Evolutionary conservation across 2,888 invertebrate genomes (phyloP).

Genomic region (Apotomis capreana): DNA sequence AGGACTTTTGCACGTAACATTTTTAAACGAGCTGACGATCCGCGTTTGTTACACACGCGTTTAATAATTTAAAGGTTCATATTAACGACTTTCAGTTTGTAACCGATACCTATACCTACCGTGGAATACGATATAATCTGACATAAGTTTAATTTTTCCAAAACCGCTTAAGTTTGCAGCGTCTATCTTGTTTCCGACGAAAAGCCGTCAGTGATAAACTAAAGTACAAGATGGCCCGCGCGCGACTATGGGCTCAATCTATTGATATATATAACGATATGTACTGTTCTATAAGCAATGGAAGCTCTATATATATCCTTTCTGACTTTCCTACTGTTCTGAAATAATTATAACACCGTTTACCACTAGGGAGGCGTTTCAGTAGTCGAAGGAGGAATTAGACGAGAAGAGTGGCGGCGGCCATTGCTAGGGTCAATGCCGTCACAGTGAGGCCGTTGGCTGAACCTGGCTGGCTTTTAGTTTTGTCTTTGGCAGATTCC

Average conservation of each 20-base stretch:
- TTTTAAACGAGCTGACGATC: too few relatives aligned
- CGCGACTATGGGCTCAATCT: constrained; percentile 14
- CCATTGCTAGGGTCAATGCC: constrained; percentile 48
- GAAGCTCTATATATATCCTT: constrained; percentile 18
- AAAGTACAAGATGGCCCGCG: background rate
- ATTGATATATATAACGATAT: constrained; percentile 34
- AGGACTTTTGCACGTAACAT: too few relatives aligned
- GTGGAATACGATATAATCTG: too few relatives aligned
- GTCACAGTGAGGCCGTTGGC: constrained; percentile 48
- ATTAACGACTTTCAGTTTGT: too few relatives aligned
- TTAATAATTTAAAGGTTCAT: too few relatives aligned
- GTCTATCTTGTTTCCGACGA: background rate
- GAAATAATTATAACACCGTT: constrained; percentile 2
- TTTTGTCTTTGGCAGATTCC: constrained; percentile 16
- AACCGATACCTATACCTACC: too few relatives aligned
- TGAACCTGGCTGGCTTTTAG: constrained; percentile 30
- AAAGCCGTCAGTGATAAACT: background rate
- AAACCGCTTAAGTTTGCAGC: background rate
- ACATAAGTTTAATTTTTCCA: too few relatives aligned
- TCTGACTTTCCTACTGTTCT: constrained; percentile 13
- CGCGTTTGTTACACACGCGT: too few relatives aligned
- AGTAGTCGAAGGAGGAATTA: constrained; percentile 15
- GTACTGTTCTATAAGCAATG: constrained; percentile 33
- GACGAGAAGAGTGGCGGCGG: constrained; percentile 24
- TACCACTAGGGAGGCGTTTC: background rate